A percentile compares a stretch with the other conserved stretches of the same genome.
Evolutionary conservation across 2,888 invertebrate genomes (phyloP).

Genomic region (Agriopis marginaria): DNA sequence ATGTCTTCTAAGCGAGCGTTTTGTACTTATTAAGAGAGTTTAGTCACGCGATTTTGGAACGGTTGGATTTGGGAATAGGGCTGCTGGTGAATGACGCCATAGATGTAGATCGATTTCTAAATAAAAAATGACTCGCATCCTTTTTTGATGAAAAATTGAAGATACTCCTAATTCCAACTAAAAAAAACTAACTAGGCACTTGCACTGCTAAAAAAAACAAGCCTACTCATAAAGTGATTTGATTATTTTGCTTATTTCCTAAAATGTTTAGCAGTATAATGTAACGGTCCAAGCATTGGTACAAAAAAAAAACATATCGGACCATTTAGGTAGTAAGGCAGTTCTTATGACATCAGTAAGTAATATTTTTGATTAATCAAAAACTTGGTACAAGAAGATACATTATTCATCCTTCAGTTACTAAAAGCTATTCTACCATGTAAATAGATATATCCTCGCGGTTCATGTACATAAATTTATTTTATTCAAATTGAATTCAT

Average conservation of each 20-base stretch:
- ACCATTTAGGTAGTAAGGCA: too few species aligned
- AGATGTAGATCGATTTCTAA: not conserved
- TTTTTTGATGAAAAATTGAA: not conserved
- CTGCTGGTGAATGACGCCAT: not conserved
- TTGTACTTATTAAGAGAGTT: slow-evolving; percentile 42
- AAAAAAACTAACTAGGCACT: too few species aligned
- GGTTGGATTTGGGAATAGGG: slow-evolving; percentile 12
- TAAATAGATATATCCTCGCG: not conserved
- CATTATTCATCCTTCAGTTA: not conserved
- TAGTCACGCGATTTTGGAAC: slow-evolving; percentile 44
- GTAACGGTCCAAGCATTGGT: too few species aligned
- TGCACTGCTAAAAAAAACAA: too few species aligned
- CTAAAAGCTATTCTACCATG: not conserved
- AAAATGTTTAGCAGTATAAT: too few species aligned
- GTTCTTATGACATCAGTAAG: not conserved
- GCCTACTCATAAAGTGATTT: too few species aligned
- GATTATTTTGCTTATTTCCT: too few species aligned
- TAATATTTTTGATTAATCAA: not conserved
- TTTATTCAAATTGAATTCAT: slow-evolving; percentile 33
- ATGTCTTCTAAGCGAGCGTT: slow-evolving; percentile 44
- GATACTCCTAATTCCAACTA: too few species aligned
- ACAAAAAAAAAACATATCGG: too few species aligned
- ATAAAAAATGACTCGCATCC: not conserved
- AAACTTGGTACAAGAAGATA: not conserved
- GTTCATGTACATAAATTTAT: slow-evolving; percentile 15